A percentile compares a stretch with the other conserved stretches of the same genome.
phyloP scores from a whole-genome alignment of 2,888 invertebrate species.

The Rhorus exstirpatorius region DNA sequence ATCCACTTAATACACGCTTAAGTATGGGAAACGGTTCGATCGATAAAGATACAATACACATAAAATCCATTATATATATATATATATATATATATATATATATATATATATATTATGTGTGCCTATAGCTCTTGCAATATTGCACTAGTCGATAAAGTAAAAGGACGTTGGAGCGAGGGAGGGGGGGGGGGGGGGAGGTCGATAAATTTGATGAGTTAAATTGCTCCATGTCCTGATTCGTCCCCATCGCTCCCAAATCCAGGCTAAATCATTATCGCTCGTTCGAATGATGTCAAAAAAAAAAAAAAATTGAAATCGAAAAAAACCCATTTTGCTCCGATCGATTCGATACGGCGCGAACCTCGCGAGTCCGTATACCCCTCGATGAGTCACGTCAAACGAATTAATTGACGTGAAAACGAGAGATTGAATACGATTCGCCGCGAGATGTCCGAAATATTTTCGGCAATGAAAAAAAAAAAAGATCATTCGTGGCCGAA shows the following conservation, averaged over 20 bases:
- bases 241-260: conserved; percentile 27
- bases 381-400: conserved; percentile 46
- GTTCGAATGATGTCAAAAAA: conserved; percentile 44
- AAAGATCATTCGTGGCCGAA: conserved; percentile 10
- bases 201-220: conserved; percentile 37
- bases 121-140: background rate
- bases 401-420: conserved; percentile 52
- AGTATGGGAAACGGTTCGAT: conserved; percentile 11
- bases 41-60: no score
- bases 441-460: conserved; percentile 12
- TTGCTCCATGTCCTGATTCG: conserved; percentile 20
- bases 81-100: background rate
- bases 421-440: conserved; percentile 27
- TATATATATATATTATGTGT: background rate
- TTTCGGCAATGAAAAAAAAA: conserved; percentile 7
- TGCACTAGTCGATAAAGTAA: background rate
- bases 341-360: conserved; percentile 54
- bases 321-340: conserved; percentile 54
- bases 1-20: conserved; percentile 16
- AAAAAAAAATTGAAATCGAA: conserved; percentile 44
- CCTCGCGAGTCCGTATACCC: conserved; percentile 34
- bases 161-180: background rate
- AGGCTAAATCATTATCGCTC: conserved; percentile 60
- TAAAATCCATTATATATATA: background rate
- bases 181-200: background rate